A percentile compares a stretch with the other conserved stretches of the same genome.
phyloP scores from a whole-genome alignment of 2,888 invertebrate genomes.

The Cosmorhoe ocellata region DNA sequence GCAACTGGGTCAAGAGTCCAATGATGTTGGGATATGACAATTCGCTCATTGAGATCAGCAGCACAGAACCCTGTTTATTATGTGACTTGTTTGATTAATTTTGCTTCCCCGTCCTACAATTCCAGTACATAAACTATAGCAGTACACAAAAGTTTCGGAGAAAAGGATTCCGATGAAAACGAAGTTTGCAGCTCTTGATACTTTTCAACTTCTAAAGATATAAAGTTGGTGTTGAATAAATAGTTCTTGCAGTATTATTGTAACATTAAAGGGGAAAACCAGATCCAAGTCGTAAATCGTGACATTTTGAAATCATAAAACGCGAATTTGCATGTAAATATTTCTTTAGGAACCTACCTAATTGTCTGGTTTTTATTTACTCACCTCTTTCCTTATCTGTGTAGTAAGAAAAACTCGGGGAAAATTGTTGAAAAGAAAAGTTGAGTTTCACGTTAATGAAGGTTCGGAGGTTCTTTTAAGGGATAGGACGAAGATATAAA shows the following conservation, averaged over 20 bases:
- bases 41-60: slow-evolving; percentile 34
- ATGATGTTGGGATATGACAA: slow-evolving; percentile 50
- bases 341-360: slow-evolving; percentile 7
- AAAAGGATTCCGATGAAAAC: slow-evolving; percentile 22
- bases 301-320: slow-evolving; percentile 3
- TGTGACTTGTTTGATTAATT: slow-evolving; percentile 25
- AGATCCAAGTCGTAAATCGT: slow-evolving; percentile 10
- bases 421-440: slow-evolving; percentile 26
- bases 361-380: slow-evolving; percentile 20
- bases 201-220: slow-evolving; percentile 22
- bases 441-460: slow-evolving; percentile 30
- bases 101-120: slow-evolving; percentile 15
- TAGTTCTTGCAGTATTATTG: slow-evolving; percentile 17
- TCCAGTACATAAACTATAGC: slow-evolving; percentile 23
- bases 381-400: slow-evolving; percentile 24
- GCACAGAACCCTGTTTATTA: slow-evolving; percentile 30
- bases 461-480: slow-evolving; percentile 24
- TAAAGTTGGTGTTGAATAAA: slow-evolving; percentile 18
- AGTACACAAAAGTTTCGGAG: slow-evolving; percentile 18
- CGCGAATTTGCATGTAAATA: slow-evolving; percentile 18
- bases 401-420: slow-evolving; percentile 22
- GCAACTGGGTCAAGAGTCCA: slow-evolving; percentile 54
- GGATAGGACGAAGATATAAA: slow-evolving; percentile 23
- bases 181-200: slow-evolving; percentile 25
- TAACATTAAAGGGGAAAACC: slow-evolving; percentile 6